These are phyloP conservation scores for Miichthys miiuy DNA, from an alignment of 2,797 vertebrate genomes.

Conservation along the genomic window DNA sequence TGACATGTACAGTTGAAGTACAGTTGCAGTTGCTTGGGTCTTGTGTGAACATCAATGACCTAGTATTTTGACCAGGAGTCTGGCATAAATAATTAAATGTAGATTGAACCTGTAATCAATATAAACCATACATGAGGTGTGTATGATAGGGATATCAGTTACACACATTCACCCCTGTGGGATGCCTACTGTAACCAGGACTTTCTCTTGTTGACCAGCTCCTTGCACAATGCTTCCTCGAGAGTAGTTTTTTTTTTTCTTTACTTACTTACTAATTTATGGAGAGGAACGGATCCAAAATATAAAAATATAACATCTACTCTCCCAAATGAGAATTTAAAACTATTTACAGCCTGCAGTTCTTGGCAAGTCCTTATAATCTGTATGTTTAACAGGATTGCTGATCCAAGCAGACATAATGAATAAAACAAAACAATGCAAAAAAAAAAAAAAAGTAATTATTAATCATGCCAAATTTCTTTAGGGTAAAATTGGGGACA, in stretches of 20 bases:
- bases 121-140: slow-evolving; percentile 9
- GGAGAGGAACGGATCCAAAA: not conserved
- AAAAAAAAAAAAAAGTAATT: not conserved
- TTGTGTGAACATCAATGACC: not conserved
- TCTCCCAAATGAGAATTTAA: not conserved
- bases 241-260: not conserved
- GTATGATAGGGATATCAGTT: slow-evolving; percentile 16
- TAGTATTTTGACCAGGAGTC: slow-evolving; percentile 15
- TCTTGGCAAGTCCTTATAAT: not conserved
- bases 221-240: not conserved
- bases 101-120: slow-evolving; percentile 33
- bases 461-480: not conserved
- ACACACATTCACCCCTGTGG: slow-evolving; percentile 11
- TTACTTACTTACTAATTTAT: not conserved
- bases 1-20: not conserved
- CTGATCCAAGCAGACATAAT: not conserved
- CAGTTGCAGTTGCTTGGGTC: not conserved
- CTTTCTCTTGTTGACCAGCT: not conserved
- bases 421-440: not conserved
- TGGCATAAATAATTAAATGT: slow-evolving; percentile 30
- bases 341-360: not conserved
- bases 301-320: not conserved
- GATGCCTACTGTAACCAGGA: not conserved
- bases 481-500: not conserved
- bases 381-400: not conserved